Evolutionary conservation across 2,113 vertebrate species (phyloP), one percentile per base, ranked within the genome.

Genomic region (Globicephala melas): DNA sequence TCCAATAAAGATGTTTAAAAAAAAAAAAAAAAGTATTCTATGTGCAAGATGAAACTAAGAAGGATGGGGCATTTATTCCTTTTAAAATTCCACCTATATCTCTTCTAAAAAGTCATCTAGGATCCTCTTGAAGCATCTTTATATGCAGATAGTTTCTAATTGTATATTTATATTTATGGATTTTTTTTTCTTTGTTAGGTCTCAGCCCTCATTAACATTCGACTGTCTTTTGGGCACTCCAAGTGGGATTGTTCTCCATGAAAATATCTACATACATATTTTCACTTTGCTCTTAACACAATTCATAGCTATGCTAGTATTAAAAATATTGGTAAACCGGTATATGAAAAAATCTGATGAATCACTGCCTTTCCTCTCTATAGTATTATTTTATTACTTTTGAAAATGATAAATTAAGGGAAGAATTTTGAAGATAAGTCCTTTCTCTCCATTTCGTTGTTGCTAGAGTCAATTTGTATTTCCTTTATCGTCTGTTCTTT

Each of bases 371-470:
- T 92, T 94, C 31, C 26, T 89, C 28, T 94, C 17, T 84, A 65
- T 18, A 31, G 20, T 44, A 81, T 90, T 79, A 89, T 95, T 80
- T 92, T 74, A 33, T 92, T 82, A 41, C 47, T 89, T 95, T 80
- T 89, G 63, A 95, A 47, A 76, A 90, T 79, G 26, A 84, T 76
- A 33, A 92, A 62, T 91, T 83, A 95, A 86, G 55, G 83, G n/a
- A 89, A 81, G 25, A 89, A 77, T 92, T 95, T 95, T 76, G 25
- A 93, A 93, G 58, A 55, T 71, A 71, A 95, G 74, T 73, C 85
- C 2, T 88, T 95, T 87, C 81, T 94, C 25, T 96, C 58, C 31
- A 90, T 89, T 92, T 50, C 14, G 25, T 95, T 95, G 38, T 33
- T 92, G 71, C 44, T 21, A 73, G 10, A 67, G 38, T 82, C 82